Percentiles rank a stretch among this genome's conserved stretches.
Conservation (phyloP, 2,888 invertebrate species). For the Netelia inedita region DNA sequence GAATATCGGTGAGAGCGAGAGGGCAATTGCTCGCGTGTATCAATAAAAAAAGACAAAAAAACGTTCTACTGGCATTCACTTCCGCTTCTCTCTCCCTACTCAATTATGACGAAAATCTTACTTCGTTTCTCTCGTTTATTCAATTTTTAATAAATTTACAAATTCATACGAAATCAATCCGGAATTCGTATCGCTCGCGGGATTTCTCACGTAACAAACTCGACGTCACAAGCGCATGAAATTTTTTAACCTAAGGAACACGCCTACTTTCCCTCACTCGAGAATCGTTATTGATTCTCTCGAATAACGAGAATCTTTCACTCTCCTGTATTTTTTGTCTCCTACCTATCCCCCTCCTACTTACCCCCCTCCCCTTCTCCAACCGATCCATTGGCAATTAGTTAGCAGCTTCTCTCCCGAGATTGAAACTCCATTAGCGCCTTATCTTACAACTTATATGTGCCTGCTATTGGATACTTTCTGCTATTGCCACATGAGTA, state of each 20-base stretch:
- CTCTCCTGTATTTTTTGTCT: constrained; percentile 25
- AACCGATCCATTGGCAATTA: constrained; percentile 76
- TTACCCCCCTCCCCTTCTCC: no score
- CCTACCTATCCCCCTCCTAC: constrained; percentile 29
- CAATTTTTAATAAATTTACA: neutral
- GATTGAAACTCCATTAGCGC: constrained; percentile 77
- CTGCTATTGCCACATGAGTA: constrained; percentile 27
- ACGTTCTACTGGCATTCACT: constrained; percentile 30
- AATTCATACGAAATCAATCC: no score
- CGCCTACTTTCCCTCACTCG: constrained; percentile 31
- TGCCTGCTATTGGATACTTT: constrained; percentile 37
- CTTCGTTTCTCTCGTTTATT: constrained; percentile 6
- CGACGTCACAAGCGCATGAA: neutral
- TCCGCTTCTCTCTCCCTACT: constrained; percentile 34
- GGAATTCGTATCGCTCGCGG: no score
- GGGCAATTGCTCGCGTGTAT: constrained; percentile 69
- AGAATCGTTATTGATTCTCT: constrained; percentile 46
- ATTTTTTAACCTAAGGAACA: constrained; percentile 30
- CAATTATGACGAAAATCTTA: neutral
- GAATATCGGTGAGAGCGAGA: constrained; percentile 22
- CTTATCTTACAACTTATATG: constrained; percentile 71
- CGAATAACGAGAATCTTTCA: constrained; percentile 48
- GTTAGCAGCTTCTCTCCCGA: constrained; percentile 68
- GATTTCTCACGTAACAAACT: no score
- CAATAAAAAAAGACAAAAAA: constrained; percentile 51